These are phyloP conservation scores for Sorex araneus DNA, from an alignment of 2,113 vertebrate species.

Conservation along the genomic window DNA sequence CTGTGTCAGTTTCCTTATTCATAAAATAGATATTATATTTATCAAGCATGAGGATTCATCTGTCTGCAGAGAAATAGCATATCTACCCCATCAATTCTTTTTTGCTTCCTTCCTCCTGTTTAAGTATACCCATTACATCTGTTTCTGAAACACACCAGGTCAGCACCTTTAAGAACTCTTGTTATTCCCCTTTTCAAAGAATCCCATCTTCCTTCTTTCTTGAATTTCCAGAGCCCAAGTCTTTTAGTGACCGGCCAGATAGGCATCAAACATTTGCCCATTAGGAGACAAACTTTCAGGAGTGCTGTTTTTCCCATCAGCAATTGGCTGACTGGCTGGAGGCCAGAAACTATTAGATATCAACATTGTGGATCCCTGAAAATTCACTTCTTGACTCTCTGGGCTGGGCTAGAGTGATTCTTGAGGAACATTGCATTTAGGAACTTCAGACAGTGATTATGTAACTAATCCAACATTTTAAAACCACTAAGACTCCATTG, in stretches of 20 bases:
- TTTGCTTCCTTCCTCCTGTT: neutral
- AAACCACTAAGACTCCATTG: neutral
- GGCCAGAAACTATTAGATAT: neutral
- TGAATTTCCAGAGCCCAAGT: neutral
- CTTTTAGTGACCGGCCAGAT: neutral
- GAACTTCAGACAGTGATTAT: neutral
- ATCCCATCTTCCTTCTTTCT: neutral
- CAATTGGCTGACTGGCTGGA: neutral
- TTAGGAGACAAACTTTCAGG: neutral
- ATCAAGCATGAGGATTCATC: neutral
- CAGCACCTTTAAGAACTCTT: neutral
- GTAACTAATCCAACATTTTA: neutral
- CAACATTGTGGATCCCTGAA: neutral
- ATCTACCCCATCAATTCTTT: neutral
- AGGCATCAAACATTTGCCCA: neutral
- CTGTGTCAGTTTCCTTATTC: neutral
- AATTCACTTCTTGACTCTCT: fast-evolving
- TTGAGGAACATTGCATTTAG: neutral
- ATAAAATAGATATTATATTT: neutral
- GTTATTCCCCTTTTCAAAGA: too few relatives aligned
- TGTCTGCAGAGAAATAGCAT: neutral
- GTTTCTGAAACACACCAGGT: neutral
- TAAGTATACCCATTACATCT: neutral
- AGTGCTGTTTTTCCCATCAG: neutral
- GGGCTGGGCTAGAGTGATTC: fast-evolving